These are phyloP conservation scores for Gymnosoma rotundatum DNA, from an alignment of 2,888 invertebrate species.

Conservation along the genomic window DNA sequence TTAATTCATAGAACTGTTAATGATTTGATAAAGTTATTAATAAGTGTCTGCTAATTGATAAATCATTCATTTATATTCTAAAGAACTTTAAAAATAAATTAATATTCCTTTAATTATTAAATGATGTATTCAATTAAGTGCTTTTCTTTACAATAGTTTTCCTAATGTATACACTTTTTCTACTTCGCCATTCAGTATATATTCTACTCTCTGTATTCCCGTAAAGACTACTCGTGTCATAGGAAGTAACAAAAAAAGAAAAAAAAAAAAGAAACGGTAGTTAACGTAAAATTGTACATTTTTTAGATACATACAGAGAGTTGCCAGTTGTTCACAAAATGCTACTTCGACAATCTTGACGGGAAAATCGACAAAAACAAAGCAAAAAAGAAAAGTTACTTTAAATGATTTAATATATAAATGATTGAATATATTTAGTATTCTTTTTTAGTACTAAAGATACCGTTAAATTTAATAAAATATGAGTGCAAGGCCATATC, in stretches of 20 bases:
- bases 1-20: too few species aligned
- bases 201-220: constrained; percentile 37
- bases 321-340: constrained; percentile 27
- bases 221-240: constrained; percentile 33
- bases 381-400: too few species aligned
- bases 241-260: constrained; percentile 27
- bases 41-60: constrained; percentile 9
- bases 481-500: too few species aligned
- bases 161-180: constrained; percentile 58
- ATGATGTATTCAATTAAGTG: constrained; percentile 55
- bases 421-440: too few species aligned
- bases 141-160: constrained; percentile 48
- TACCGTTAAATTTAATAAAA: too few species aligned
- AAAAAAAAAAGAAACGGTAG: constrained; percentile 41
- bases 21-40: constrained; percentile 8
- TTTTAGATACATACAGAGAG: constrained; percentile 45
- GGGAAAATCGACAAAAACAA: not conserved
- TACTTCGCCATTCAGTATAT: constrained; percentile 28
- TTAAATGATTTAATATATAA: too few species aligned
- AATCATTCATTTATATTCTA: constrained; percentile 22
- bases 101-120: constrained; percentile 23
- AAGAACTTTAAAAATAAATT: not conserved
- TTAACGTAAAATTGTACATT: constrained; percentile 61
- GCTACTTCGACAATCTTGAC: not conserved
- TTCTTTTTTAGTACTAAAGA: too few species aligned